Percentiles rank a stretch among this genome's conserved stretches.
These are phyloP conservation scores for Cebus imitator DNA, from an alignment of 2,113 vertebrate species.

Conservation along the genomic window DNA sequence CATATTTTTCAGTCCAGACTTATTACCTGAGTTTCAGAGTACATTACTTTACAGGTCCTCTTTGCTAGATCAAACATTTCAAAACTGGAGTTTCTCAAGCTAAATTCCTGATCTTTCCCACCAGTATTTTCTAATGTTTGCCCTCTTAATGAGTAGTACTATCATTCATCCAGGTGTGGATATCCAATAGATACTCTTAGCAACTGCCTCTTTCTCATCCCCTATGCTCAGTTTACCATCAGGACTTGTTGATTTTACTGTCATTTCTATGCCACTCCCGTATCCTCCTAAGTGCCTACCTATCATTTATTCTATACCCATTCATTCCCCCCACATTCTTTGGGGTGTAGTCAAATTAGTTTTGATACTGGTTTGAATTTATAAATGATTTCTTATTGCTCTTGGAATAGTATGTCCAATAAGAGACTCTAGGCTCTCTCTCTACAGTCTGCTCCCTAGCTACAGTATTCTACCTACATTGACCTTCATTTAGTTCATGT, in stretches of 20 bases:
- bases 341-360: background rate
- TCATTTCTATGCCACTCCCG: too few relatives aligned
- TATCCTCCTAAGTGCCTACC: background rate
- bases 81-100: background rate
- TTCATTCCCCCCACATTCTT: fast-evolving
- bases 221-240: background rate
- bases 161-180: background rate
- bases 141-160: fast-evolving
- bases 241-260: background rate
- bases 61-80: background rate
- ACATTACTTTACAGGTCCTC: background rate
- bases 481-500: background rate
- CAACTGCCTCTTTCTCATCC: background rate
- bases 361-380: background rate
- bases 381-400: background rate
- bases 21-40: background rate
- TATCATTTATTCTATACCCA: background rate
- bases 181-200: background rate
- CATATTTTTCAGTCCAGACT: background rate
- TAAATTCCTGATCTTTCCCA: background rate
- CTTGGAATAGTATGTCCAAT: background rate
- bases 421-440: background rate
- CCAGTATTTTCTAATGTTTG: background rate
- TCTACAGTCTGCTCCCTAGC: background rate
- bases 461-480: background rate